These are phyloP conservation scores for Aurelia aurita complex sp. Pacific DNA, from an alignment of 30 jellyfish, hydroid and myxozoan genomes.

Conservation along the genomic window DNA sequence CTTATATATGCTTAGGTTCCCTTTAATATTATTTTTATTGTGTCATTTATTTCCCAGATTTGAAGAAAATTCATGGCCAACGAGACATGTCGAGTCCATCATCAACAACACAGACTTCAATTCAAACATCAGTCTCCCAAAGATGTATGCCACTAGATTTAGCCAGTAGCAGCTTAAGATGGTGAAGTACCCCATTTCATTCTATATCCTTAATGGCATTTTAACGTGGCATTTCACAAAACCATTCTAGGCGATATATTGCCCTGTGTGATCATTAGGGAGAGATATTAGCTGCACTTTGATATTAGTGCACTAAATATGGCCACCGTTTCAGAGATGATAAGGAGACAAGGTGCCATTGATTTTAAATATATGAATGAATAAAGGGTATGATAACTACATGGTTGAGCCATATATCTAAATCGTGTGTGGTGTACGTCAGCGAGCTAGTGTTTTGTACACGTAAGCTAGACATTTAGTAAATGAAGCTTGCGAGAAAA, in stretches of 20 bases:
- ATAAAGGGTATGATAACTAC: too few relatives aligned
- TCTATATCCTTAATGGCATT: neutral
- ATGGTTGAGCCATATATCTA: too few relatives aligned
- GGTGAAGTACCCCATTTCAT: constrained; percentile 62
- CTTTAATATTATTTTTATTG: too few relatives aligned
- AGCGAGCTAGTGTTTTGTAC: too few relatives aligned
- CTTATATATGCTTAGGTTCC: too few relatives aligned
- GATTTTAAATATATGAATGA: neutral
- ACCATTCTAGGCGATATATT: too few relatives aligned
- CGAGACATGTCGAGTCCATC: constrained; percentile 57
- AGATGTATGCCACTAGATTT: constrained; percentile 72
- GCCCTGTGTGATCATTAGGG: too few relatives aligned
- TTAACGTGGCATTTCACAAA: too few relatives aligned
- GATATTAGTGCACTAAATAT: neutral
- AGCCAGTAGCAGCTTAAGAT: constrained; percentile 91
- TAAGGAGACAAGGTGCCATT: neutral
- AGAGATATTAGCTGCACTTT: too few relatives aligned
- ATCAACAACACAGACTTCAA: constrained; percentile 23
- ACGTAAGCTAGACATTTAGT: too few relatives aligned
- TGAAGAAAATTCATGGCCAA: constrained; percentile 66
- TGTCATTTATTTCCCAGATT: constrained; percentile 13
- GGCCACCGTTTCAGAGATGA: neutral
- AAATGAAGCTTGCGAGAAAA: too few relatives aligned
- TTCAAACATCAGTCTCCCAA: constrained; percentile 32
- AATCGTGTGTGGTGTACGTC: too few relatives aligned